Evolutionary conservation across 92 coral and sea anemone genomes (phyloP).

Genomic region (Palythoa heliodiscus): DNA sequence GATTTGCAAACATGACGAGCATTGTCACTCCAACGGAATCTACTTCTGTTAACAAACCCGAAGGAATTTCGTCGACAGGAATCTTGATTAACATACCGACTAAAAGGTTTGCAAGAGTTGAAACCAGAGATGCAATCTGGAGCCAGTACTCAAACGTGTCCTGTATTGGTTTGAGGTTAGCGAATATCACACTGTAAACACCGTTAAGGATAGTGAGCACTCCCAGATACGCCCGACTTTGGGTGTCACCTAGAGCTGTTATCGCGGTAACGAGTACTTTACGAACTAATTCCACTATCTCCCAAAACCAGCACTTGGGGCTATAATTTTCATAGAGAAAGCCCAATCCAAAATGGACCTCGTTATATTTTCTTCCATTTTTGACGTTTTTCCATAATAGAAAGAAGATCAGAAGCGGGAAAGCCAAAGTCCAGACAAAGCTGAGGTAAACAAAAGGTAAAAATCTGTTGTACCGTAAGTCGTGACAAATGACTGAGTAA

Average conservation of each 20-base stretch:
- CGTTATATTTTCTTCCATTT: neutral
- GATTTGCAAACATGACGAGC: conserved; percentile 10
- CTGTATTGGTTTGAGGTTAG: conserved; percentile 56
- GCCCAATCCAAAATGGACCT: conserved; percentile 42
- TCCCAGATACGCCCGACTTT: conserved; percentile 59
- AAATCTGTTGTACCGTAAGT: conserved; percentile 51
- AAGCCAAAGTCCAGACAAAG: conserved; percentile 33
- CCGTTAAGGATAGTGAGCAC: conserved; percentile 55
- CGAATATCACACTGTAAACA: conserved; percentile 57
- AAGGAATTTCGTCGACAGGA: conserved; percentile 51
- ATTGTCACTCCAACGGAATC: conserved; percentile 13
- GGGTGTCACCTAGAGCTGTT: conserved; percentile 51
- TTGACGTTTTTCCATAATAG: conserved; percentile 30
- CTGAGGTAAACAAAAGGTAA: conserved; percentile 8
- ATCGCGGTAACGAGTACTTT: conserved; percentile 50
- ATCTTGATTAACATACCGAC: conserved; percentile 67
- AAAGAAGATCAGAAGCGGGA: conserved; percentile 45
- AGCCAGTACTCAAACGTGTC: conserved; percentile 72
- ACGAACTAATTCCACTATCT: conserved; percentile 57
- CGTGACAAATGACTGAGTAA: conserved; percentile 54
- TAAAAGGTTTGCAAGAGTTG: conserved; percentile 55
- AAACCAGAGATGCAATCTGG: conserved; percentile 54
- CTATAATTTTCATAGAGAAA: conserved; percentile 68
- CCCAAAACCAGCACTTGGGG: conserved; percentile 67
- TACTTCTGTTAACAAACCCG: neutral